Percentiles rank a stretch among this genome's conserved stretches.
These are phyloP conservation scores for Apotomis capreana DNA, from an alignment of 2,888 invertebrate species.

Conservation along the genomic window DNA sequence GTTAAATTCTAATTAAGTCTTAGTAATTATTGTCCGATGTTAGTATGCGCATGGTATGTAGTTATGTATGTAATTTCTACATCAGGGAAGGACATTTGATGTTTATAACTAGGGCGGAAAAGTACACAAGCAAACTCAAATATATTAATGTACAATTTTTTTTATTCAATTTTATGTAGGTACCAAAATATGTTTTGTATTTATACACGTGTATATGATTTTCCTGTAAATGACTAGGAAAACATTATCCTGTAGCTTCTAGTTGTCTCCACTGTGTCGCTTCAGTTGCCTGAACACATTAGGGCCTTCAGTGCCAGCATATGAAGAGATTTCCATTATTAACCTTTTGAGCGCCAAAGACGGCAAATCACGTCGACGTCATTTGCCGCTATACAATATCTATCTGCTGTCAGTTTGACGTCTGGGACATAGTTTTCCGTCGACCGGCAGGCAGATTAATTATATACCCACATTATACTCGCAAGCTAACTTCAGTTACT, in stretches of 20 bases:
- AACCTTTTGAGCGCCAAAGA: too few relatives aligned
- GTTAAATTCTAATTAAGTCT: background rate
- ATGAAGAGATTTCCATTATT: too few relatives aligned
- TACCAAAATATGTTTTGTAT: background rate
- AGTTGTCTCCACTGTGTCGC: background rate
- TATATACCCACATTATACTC: too few relatives aligned
- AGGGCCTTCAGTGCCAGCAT: too few relatives aligned
- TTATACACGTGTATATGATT: background rate
- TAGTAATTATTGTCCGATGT: background rate
- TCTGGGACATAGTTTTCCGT: too few relatives aligned
- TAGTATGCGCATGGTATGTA: background rate
- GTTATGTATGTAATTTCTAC: background rate
- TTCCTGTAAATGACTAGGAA: slow-evolving; percentile 23
- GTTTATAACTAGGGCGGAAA: background rate
- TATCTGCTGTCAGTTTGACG: too few relatives aligned
- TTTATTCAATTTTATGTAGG: background rate
- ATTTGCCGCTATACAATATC: too few relatives aligned
- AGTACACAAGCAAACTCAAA: background rate
- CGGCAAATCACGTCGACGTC: too few relatives aligned
- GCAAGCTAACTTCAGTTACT: too few relatives aligned
- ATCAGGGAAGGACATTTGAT: slow-evolving; percentile 1
- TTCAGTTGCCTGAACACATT: background rate
- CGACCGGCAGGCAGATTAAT: too few relatives aligned
- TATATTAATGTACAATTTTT: slow-evolving; percentile 1
- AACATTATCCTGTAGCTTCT: slow-evolving; percentile 10